These are phyloP conservation scores for Augiades crinisus DNA, from an alignment of 2,888 invertebrate genomes.

Conservation along the genomic window DNA sequence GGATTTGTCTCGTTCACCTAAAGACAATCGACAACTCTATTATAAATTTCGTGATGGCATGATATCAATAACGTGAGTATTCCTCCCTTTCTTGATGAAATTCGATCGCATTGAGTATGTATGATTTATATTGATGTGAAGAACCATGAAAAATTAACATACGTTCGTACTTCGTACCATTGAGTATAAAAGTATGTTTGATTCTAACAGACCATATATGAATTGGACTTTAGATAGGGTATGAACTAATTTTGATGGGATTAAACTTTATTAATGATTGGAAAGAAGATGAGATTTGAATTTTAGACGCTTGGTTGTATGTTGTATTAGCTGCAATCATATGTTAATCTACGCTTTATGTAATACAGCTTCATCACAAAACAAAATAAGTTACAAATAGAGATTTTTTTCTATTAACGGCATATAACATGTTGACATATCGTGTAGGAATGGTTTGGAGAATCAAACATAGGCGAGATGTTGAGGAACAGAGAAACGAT, in stretches of 20 bases:
- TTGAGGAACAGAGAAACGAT: conserved; percentile 25
- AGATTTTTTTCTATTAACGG: not conserved
- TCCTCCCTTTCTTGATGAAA: no score
- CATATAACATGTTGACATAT: conserved; percentile 9
- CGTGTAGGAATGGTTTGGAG: conserved; percentile 4
- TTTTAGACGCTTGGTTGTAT: conserved; percentile 12
- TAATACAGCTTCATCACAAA: not conserved
- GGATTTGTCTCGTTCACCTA: no score
- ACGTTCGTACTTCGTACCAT: not conserved
- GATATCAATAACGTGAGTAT: no score
- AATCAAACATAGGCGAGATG: conserved; percentile 21
- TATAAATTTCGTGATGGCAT: no score
- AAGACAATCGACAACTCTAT: no score
- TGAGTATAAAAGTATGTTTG: conserved; percentile 13
- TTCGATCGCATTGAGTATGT: no score
- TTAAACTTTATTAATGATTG: not conserved
- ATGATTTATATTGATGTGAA: no score
- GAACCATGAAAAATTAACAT: no score
- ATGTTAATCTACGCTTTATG: conserved; percentile 5
- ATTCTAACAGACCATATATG: not conserved
- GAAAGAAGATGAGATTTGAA: not conserved
- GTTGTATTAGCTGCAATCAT: conserved; percentile 5
- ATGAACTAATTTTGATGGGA: conserved; percentile 2
- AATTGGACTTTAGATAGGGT: not conserved
- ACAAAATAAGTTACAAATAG: not conserved